A percentile compares a stretch with the other conserved stretches of the same genome.
Conservation (phyloP, 2,797 vertebrate species). For the Silurus lanzhouensis region DNA sequence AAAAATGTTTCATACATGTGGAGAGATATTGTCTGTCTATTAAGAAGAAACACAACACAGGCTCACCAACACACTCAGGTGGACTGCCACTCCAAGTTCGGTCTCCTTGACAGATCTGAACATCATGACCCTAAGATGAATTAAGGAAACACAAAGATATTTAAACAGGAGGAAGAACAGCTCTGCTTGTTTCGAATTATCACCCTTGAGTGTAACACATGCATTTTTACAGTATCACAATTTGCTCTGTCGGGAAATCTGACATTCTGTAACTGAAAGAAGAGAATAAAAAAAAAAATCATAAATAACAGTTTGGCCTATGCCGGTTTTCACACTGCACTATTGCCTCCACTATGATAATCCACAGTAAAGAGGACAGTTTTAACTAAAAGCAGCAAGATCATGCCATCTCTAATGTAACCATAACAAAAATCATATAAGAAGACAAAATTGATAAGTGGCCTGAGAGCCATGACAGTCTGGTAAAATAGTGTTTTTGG, state of each 20-base stretch:
- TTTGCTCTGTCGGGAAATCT: background rate
- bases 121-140: conserved; percentile 77
- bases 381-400: background rate
- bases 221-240: background rate
- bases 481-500: background rate
- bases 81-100: conserved; percentile 83
- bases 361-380: background rate
- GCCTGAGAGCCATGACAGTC: background rate
- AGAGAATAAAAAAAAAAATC: background rate
- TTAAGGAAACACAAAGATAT: background rate
- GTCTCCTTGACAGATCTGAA: conserved; percentile 85
- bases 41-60: conserved; percentile 17
- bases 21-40: background rate
- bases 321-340: background rate
- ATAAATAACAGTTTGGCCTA: background rate
- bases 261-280: background rate
- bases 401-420: no score
- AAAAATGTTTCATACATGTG: background rate
- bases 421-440: background rate
- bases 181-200: background rate
- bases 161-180: background rate
- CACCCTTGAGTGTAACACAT: background rate
- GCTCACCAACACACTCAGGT: conserved; percentile 86
- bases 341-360: background rate
- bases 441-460: background rate